Percentiles rank a stretch among this genome's conserved stretches.
These are phyloP conservation scores for Lepisosteus osseus DNA, from an alignment of 2,113 vertebrate species.

Conservation along the genomic window DNA sequence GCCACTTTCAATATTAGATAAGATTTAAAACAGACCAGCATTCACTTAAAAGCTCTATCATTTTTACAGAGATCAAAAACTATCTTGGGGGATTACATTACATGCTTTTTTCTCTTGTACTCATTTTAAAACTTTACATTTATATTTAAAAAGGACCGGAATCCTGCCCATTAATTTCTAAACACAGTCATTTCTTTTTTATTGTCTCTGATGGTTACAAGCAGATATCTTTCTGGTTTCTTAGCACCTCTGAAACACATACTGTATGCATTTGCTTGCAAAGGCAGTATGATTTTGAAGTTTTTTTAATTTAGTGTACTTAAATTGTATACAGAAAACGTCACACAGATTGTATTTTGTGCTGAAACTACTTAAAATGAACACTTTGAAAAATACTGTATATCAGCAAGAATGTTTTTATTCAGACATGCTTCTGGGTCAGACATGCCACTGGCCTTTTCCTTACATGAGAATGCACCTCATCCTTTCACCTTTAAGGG, in stretches of 20 bases:
- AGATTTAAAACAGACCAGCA: slow-evolving; percentile 1
- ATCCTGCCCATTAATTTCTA: slow-evolving; percentile 51
- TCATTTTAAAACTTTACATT: slow-evolving; percentile 44
- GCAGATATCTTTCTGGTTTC: slow-evolving; percentile 27
- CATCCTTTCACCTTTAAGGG: slow-evolving; percentile 18
- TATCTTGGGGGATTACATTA: slow-evolving; percentile 7
- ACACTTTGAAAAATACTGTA: slow-evolving; percentile 2
- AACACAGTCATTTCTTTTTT: slow-evolving; percentile 30
- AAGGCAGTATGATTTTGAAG: slow-evolving; percentile 6
- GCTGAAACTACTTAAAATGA: slow-evolving; percentile 11
- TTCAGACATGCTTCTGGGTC: slow-evolving; percentile 5
- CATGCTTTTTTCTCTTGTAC: slow-evolving; percentile 24
- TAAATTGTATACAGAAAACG: not conserved
- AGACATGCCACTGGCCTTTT: slow-evolving; percentile 15
- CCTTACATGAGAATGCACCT: slow-evolving; percentile 29
- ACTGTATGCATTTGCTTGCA: not conserved
- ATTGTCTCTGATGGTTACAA: slow-evolving; percentile 24
- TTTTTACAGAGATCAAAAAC: slow-evolving; percentile 17
- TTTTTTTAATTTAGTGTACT: not conserved
- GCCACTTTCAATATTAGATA: slow-evolving; percentile 10
- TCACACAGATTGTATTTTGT: slow-evolving; percentile 5
- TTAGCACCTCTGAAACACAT: slow-evolving; percentile 44
- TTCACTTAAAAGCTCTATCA: not conserved
- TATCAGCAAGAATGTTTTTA: slow-evolving; percentile 5
- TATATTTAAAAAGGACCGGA: slow-evolving; percentile 49